Conservation (phyloP, 2,113 vertebrate genomes). For the Pithys albifrons region DNA sequence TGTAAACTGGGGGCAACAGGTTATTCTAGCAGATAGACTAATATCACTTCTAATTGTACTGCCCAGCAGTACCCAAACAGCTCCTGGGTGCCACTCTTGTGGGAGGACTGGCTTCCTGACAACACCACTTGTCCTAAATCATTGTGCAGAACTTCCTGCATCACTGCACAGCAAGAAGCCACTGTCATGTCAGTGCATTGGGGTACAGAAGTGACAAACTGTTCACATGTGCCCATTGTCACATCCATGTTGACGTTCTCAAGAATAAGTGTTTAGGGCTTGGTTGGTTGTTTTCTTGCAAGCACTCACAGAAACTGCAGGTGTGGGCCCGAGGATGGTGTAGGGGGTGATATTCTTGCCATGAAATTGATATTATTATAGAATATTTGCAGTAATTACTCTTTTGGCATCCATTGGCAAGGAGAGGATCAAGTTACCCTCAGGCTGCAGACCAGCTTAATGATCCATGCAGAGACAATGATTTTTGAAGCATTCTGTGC, state of each 20-base stretch:
- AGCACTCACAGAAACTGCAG: neutral
- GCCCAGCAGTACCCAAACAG: neutral
- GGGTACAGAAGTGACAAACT: neutral
- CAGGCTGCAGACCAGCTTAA: neutral
- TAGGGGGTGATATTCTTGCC: neutral
- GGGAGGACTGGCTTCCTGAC: neutral
- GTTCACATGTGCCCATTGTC: fast-evolving
- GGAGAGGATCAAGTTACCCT: neutral
- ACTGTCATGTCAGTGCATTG: neutral
- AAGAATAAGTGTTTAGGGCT: neutral
- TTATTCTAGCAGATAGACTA: neutral
- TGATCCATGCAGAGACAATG: neutral
- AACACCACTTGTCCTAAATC: neutral
- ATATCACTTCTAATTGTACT: neutral
- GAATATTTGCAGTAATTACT: neutral
- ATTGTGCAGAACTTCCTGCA: neutral
- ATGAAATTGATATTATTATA: neutral
- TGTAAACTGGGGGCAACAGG: neutral
- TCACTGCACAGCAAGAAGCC: neutral
- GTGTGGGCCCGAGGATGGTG: fast-evolving
- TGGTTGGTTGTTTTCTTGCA: neutral
- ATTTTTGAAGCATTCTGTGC: neutral
- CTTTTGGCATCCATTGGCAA: neutral
- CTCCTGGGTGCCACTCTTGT: neutral
- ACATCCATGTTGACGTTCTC: neutral